These are phyloP conservation scores for Orgyia antiqua DNA, from an alignment of 2,888 invertebrate genomes.

Conservation along the genomic window DNA sequence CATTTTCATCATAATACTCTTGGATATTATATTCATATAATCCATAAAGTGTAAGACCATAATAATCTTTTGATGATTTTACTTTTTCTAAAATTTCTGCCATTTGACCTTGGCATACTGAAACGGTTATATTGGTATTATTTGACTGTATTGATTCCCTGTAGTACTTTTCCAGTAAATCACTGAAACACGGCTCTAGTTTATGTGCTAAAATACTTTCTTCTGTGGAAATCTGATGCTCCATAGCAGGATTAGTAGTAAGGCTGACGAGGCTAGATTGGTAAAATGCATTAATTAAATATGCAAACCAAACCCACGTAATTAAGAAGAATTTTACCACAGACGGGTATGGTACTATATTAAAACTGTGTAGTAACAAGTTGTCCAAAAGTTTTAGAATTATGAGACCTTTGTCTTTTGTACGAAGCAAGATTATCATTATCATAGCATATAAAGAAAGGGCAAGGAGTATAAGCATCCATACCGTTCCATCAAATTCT, in stretches of 20 bases:
- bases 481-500: conserved; percentile 18
- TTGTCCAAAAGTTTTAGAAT: conserved; percentile 8
- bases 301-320: conserved; percentile 44
- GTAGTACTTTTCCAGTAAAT: conserved; percentile 19
- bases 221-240: conserved; percentile 19
- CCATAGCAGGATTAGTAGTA: conserved; percentile 20
- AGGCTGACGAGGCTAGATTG: conserved; percentile 29
- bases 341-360: conserved; percentile 5
- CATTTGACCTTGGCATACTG: conserved; percentile 17
- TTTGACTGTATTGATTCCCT: conserved; percentile 13
- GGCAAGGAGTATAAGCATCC: conserved; percentile 9
- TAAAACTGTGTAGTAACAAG: conserved; percentile 8
- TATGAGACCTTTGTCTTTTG: conserved; percentile 9
- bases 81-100: conserved; percentile 33
- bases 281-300: conserved; percentile 27
- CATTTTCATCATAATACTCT: conserved; percentile 31
- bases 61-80: conserved; percentile 28
- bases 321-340: conserved; percentile 20
- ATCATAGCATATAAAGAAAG: conserved; percentile 6
- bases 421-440: conserved; percentile 8
- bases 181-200: conserved; percentile 11
- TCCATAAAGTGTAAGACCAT: conserved; percentile 29
- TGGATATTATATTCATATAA: conserved; percentile 33
- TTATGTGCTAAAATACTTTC: conserved; percentile 5
- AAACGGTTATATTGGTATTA: background rate